Percentiles rank a stretch among this genome's conserved stretches.
These are phyloP conservation scores for Cheilosia scutellata DNA, from an alignment of 2,888 invertebrate species.

Conservation along the genomic window DNA sequence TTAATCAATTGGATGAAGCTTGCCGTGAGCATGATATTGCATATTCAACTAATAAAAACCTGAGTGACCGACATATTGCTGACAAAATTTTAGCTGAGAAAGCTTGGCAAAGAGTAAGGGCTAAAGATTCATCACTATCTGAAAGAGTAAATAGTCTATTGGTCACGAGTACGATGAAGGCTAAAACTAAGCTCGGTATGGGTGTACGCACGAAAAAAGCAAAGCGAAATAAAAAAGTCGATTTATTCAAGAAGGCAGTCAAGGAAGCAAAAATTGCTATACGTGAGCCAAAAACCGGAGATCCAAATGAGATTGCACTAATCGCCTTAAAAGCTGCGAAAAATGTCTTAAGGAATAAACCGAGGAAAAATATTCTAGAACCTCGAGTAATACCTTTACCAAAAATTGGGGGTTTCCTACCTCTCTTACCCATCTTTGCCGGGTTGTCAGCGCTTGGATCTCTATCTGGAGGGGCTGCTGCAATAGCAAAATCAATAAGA, in stretches of 20 bases:
- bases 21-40: constrained; percentile 44
- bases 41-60: constrained; percentile 16
- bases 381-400: constrained; percentile 80
- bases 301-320: constrained; percentile 49
- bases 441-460: constrained; percentile 79
- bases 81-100: no score
- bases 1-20: constrained; percentile 77
- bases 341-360: constrained; percentile 19
- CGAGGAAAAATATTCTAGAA: constrained; percentile 55
- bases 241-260: constrained; percentile 10
- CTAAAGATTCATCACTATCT: no score
- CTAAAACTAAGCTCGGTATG: constrained; percentile 44
- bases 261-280: constrained; percentile 45
- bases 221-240: background rate
- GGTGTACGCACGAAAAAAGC: background rate
- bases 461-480: no score
- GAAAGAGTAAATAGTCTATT: no score
- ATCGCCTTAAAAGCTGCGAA: constrained; percentile 48
- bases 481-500: constrained; percentile 80
- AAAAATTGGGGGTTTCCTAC: constrained; percentile 80
- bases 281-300: constrained; percentile 1
- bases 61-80: background rate
- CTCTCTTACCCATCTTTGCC: constrained; percentile 80
- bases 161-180: no score
- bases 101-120: no score